phyloP scores from a whole-genome alignment of 2,888 invertebrate genomes.

The Agrochola macilenta region DNA sequence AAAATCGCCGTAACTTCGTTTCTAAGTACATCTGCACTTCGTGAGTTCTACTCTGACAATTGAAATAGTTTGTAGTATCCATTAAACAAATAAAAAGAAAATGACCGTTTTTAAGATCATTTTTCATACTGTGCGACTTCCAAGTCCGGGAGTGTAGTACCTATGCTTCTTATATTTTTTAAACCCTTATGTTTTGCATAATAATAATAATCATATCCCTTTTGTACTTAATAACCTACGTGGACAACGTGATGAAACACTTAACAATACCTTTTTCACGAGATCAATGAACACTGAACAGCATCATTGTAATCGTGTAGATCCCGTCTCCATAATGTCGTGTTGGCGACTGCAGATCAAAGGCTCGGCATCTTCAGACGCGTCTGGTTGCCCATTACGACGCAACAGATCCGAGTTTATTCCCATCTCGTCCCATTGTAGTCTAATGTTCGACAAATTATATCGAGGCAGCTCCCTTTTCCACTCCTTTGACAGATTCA shows the following conservation, averaged over 20 bases:
- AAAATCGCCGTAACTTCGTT: no score
- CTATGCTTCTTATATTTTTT: neutral
- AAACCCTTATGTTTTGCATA: neutral
- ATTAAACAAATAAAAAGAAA: no score
- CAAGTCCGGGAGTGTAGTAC: neutral
- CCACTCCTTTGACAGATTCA: neutral
- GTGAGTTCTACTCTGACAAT: no score
- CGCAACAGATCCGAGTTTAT: slow-evolving; percentile 21
- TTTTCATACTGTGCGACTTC: no score
- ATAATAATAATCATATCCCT: neutral
- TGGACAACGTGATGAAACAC: neutral
- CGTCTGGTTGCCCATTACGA: slow-evolving; percentile 47
- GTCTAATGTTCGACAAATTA: slow-evolving; percentile 19
- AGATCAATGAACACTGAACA: neutral
- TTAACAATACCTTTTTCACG: neutral
- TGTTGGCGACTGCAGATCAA: slow-evolving; percentile 28
- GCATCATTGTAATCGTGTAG: neutral
- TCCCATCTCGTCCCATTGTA: slow-evolving; percentile 20
- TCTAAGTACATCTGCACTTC: no score
- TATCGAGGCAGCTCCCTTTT: neutral
- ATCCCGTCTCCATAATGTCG: neutral
- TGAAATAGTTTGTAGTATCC: no score
- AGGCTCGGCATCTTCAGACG: slow-evolving; percentile 7
- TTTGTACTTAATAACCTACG: neutral
- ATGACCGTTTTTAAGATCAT: no score